Conservation (phyloP, 1,140 invertebrate genomes). For the Hyles euphorbiae region DNA sequence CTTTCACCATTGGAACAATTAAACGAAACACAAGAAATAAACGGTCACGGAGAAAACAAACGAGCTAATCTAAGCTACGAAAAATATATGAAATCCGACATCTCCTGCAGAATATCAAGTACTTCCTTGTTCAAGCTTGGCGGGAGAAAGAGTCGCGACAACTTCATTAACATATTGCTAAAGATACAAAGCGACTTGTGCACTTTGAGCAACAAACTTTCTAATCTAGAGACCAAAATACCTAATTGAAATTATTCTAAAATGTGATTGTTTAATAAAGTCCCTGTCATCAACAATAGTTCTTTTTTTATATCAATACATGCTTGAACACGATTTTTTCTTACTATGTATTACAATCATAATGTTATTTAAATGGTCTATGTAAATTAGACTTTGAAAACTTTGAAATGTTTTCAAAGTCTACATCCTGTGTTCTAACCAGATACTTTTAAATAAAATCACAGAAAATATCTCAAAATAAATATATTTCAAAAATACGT, state of each 20-base stretch:
- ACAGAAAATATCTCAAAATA: too few species aligned
- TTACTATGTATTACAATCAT: too few species aligned
- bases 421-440: too few species aligned
- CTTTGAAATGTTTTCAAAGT: too few species aligned
- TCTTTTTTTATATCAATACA: too few species aligned
- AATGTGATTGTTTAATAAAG: too few species aligned
- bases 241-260: slow-evolving; percentile 8
- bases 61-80: slow-evolving; percentile 24
- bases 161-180: slow-evolving; percentile 50
- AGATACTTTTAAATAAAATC: too few species aligned
- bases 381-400: too few species aligned
- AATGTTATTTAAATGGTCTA: too few species aligned
- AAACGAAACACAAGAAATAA: slow-evolving; percentile 28
- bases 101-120: slow-evolving; percentile 45
- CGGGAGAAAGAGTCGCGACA: slow-evolving; percentile 48
- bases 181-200: slow-evolving; percentile 62
- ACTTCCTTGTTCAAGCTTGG: slow-evolving; percentile 48
- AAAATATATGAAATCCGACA: slow-evolving; percentile 45
- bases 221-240: slow-evolving; percentile 53
- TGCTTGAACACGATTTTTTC: too few species aligned
- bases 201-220: slow-evolving; percentile 49
- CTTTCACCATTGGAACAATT: slow-evolving; percentile 19
- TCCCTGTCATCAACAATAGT: too few species aligned
- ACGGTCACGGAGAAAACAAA: slow-evolving; percentile 15
- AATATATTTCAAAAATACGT: too few species aligned